Evolutionary conservation across 2,113 vertebrate genomes (phyloP).

Genomic region (Toxotes chatareus): DNA sequence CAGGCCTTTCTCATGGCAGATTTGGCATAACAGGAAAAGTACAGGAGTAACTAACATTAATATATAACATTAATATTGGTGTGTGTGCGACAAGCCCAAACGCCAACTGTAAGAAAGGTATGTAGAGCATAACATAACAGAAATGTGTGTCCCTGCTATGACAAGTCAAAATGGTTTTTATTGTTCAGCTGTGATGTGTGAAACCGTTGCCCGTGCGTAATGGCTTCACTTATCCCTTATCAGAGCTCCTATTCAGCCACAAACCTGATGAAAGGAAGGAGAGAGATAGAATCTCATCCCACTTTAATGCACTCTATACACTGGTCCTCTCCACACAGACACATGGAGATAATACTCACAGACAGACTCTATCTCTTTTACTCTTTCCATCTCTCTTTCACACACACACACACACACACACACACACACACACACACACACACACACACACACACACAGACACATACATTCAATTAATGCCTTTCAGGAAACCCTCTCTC

Average conservation of each 20-base stretch:
- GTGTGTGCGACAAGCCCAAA: background rate
- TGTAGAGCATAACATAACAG: background rate
- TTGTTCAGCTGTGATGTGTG: constrained; percentile 32
- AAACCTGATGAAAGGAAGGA: constrained; percentile 62
- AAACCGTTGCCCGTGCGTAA: constrained; percentile 38
- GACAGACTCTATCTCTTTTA: background rate
- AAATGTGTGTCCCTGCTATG: constrained; percentile 6
- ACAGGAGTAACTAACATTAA: constrained; percentile 13
- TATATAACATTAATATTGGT: constrained; percentile 4
- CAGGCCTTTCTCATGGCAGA: background rate
- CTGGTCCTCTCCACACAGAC: constrained; percentile 4
- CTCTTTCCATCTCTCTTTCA: background rate
- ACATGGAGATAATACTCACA: constrained; percentile 35
- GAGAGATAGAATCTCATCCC: constrained; percentile 60
- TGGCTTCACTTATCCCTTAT: constrained; percentile 63
- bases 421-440: constrained; percentile 14
- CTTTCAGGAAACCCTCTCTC: constrained; percentile 7
- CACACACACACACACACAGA: background rate
- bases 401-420: constrained; percentile 6
- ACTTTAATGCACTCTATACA: constrained; percentile 54
- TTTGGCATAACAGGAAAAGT: background rate
- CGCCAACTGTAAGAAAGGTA: background rate
- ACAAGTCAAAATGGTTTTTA: constrained; percentile 10
- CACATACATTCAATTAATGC: constrained; percentile 37
- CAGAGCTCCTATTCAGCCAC: constrained; percentile 48